Evolutionary conservation across 2,888 invertebrate species (phyloP).

Genomic region (Andrena haemorrhoa): DNA sequence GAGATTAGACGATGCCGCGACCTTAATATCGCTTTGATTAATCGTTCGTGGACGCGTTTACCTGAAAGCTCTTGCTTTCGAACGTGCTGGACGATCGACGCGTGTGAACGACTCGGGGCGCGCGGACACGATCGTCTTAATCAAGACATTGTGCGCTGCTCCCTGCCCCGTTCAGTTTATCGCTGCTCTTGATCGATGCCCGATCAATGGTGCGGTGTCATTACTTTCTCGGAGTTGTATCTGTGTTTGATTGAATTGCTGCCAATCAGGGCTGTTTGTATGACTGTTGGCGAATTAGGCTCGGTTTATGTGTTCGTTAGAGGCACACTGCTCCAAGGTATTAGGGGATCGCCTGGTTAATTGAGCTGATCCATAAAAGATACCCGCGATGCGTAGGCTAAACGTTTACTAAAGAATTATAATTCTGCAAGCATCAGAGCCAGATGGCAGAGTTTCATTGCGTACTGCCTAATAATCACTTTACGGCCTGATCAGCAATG

Average conservation of each 20-base stretch:
- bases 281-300: slow-evolving; percentile 21
- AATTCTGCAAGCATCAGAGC: neutral
- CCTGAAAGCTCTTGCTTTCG: slow-evolving; percentile 57
- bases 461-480: too few species aligned
- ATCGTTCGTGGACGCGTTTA: slow-evolving; percentile 58
- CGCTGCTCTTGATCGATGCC: slow-evolving; percentile 42
- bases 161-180: slow-evolving; percentile 19
- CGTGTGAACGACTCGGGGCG: slow-evolving; percentile 43
- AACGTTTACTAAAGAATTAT: neutral
- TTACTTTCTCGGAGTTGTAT: slow-evolving; percentile 23
- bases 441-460: too few species aligned
- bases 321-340: neutral
- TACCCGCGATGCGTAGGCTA: neutral
- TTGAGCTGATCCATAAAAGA: neutral
- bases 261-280: slow-evolving; percentile 27
- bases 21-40: slow-evolving; percentile 69
- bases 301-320: slow-evolving; percentile 12
- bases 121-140: slow-evolving; percentile 12
- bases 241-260: slow-evolving; percentile 7
- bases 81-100: neutral
- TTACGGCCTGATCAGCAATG: too few species aligned
- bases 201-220: slow-evolving; percentile 31
- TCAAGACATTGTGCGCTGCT: neutral
- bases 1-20: slow-evolving; percentile 50
- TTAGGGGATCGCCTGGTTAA: neutral